Evolutionary conservation across 2,888 invertebrate species (phyloP), one percentile per base, ranked within the genome.

Genomic region (Drosophila barbarae): DNA sequence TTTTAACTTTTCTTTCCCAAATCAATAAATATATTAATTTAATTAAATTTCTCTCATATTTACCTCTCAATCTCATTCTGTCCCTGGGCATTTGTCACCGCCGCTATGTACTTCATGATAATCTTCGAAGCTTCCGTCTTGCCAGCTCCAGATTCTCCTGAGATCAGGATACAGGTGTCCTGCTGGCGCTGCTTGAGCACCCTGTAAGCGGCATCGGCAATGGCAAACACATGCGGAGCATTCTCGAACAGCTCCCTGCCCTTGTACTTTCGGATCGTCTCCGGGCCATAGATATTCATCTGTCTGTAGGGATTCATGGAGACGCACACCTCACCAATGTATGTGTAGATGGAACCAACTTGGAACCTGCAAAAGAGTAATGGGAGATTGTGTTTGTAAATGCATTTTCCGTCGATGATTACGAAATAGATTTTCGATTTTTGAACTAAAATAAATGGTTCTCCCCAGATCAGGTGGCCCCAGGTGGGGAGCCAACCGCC

Each of bases 101-200:
- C 98, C 0, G 99, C 98, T 75, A 99, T 97, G 87, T 96, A 96
- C 87, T 97, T 96, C 98, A 99, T 98, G 76, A 99, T 98, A 87
- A 98, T 98, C 91, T 99, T 99, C 64, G 98, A 98, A 0, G 99
- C 98, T 89, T 99, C 99, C 7, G 99, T 99, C 91, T 99, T 99
- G 35, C 99, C 99, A 23, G 98, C 94, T 2, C 99, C 99, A 1
- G 98, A 98, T 90, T 99, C 99, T 0, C 97, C 96, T n/a, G 95
- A 95, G 87, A 99, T 99, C 38, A 99, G 95, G 73, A 99, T 98
- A 88, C 99, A 99, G 6, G 98, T 98, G 90, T 99, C 98, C 82
- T 94, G 93, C 49, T 96, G 94, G 88, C 93, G 92, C 87, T 98
- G 95, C 88, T 98, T 94, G 92, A 99, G 95, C 66, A 96, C 95